Percentiles rank a stretch among this genome's conserved stretches.
Evolutionary conservation across 2,888 invertebrate genomes (phyloP).

Genomic region (Drosophila prostipennis): DNA sequence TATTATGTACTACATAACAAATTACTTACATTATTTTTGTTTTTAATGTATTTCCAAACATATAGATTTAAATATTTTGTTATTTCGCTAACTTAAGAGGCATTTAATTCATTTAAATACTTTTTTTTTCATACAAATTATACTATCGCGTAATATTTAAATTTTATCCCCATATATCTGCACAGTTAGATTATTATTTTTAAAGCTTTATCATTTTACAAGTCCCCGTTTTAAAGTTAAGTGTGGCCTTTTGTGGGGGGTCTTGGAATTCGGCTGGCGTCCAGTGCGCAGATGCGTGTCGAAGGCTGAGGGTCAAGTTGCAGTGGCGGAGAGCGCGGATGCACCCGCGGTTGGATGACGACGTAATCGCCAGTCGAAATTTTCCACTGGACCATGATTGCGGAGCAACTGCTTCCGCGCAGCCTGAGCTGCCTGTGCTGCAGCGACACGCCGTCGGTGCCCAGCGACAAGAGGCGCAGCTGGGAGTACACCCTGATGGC

Average conservation of each 20-base stretch:
- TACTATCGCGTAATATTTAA: too few species aligned
- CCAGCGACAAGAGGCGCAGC: conserved; percentile 75
- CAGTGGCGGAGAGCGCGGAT: conserved; percentile 49
- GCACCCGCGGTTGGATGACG: conserved; percentile 56
- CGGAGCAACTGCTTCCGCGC: conserved; percentile 84
- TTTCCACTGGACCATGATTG: conserved; percentile 68
- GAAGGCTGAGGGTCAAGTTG: conserved; percentile 62
- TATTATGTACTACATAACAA: too few species aligned
- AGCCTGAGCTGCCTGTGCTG: conserved; percentile 87
- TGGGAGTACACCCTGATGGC: conserved; percentile 83
- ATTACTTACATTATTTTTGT: too few species aligned
- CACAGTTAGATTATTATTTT: too few species aligned
- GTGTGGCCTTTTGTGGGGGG: conserved; percentile 19
- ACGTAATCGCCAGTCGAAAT: conserved; percentile 69
- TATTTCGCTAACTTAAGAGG: too few species aligned
- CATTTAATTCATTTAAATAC: too few species aligned
- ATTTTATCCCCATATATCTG: too few species aligned
- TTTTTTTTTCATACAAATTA: too few species aligned
- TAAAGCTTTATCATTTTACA: too few species aligned
- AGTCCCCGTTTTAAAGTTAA: not conserved
- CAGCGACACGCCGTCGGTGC: conserved; percentile 82
- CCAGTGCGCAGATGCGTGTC: conserved; percentile 74
- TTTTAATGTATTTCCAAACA: too few species aligned
- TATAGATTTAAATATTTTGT: too few species aligned
- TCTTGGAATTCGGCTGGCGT: conserved; percentile 27